Evolutionary conservation across 2,113 vertebrate species (phyloP), one percentile per base, ranked within the genome.

Genomic region (Ceyx margarethae): DNA sequence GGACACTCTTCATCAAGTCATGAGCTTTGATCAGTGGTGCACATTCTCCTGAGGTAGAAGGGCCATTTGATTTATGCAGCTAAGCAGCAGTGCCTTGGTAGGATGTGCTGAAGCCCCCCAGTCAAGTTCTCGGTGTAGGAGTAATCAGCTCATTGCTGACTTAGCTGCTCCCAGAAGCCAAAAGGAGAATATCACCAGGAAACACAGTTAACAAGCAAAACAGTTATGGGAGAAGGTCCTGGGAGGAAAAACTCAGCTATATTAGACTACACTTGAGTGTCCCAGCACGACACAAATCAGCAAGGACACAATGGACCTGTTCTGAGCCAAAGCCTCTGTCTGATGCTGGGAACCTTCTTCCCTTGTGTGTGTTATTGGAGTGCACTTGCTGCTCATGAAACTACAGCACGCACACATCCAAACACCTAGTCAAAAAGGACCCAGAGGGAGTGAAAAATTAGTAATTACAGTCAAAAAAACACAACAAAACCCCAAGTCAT

Each of bases 241-340:
- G 21, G 22, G 8, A 56, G 18, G 9, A 10, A 19, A 22, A n/a
- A 58, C n/a, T 9, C 31, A 62, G 15, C 20, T 45, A 0, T 5
- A 4, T 8, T 35, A 80, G 18, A 48, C 35, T 37, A 22, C 40
- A 23, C 18, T 7, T 17, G 20, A 67, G 17, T 43, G n/a, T 58
- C 8, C 21, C 13, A 66, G 51, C 19, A 21, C 17, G 22, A 10
- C 6, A 20, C 11, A 72, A 54, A 82, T 33, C 26, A 43, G 6
- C 1, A 0, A 66, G 25, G 20, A 28, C 21, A 76, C 3, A n/a
- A 61, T 10, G 26, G 43, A 29, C 13, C 10, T 3, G 1, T 17
- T 25, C 40, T 23, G 26, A 71, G 19, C 37, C 14, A 56, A 57
- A 48, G 51, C 5, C 79, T 60, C 40, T 37, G 68, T 26, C 45